A percentile compares a stretch with the other conserved stretches of the same genome.
phyloP scores from a whole-genome alignment of 2,113 vertebrate genomes.

The Hemicordylus capensis region DNA sequence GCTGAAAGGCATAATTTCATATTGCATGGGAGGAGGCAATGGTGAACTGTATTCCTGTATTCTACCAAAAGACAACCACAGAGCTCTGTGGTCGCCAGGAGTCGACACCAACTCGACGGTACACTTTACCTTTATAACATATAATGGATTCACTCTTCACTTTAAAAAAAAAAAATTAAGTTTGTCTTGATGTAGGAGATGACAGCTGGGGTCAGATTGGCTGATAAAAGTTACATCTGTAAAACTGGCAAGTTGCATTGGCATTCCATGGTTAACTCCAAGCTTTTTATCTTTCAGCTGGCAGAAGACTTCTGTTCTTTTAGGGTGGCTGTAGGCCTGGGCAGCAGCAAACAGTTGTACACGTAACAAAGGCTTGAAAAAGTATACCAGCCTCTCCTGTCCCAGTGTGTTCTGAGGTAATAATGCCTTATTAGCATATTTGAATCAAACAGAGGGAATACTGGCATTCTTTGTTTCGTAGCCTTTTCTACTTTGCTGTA shows the following conservation, averaged over 20 bases:
- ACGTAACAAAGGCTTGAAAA: not conserved
- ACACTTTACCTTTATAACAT: not conserved
- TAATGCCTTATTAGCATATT: slow-evolving; percentile 18
- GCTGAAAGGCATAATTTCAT: no score
- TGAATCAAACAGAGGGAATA: not conserved
- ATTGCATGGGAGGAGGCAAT: no score
- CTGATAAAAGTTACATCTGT: not conserved
- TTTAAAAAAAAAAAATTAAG: not conserved
- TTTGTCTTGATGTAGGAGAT: not conserved
- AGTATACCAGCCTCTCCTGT: not conserved
- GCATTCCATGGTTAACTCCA: not conserved
- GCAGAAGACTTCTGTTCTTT: not conserved
- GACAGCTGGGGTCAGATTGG: not conserved
- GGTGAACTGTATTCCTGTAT: no score
- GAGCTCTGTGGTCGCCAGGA: no score
- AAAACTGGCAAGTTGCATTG: not conserved
- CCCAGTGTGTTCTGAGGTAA: not conserved
- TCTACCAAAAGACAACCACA: no score
- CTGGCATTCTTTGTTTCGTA: not conserved
- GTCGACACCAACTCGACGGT: no score
- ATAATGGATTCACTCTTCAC: slow-evolving; percentile 4
- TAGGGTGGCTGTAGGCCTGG: not conserved
- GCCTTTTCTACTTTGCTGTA: not conserved
- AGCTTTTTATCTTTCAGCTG: not conserved
- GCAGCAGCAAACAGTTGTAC: not conserved